Percentiles rank a stretch among this genome's conserved stretches.
Evolutionary conservation across 2,113 vertebrate species (phyloP).

Genomic region (Hipposideros armiger): DNA sequence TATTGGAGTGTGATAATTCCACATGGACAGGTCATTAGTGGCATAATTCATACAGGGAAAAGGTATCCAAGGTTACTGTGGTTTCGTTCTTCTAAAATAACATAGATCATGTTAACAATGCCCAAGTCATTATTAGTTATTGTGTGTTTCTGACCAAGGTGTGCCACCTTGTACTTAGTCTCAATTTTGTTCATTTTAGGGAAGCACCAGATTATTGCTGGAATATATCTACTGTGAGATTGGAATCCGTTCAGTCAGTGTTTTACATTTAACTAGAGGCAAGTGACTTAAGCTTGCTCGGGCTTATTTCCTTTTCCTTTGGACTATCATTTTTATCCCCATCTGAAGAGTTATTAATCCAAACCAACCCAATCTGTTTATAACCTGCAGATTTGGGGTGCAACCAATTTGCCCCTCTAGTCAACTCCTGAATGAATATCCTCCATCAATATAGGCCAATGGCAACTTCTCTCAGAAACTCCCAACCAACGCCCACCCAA

Average conservation of each 20-base stretch:
- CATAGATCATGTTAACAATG: neutral
- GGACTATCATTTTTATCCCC: neutral
- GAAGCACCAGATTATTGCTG: neutral
- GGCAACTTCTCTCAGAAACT: neutral
- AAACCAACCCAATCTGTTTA: neutral
- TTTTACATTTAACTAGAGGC: neutral
- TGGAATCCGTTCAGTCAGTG: neutral
- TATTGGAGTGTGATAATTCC: neutral
- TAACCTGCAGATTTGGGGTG: neutral
- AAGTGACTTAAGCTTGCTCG: neutral
- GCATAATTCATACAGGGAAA: neutral
- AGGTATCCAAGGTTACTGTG: neutral
- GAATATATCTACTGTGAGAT: accelerated
- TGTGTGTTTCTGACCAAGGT: neutral
- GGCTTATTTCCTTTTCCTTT: neutral
- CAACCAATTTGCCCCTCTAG: neutral
- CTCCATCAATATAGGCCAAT: accelerated
- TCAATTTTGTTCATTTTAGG: neutral
- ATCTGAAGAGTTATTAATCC: neutral
- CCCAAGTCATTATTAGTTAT: neutral
- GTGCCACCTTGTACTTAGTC: neutral
- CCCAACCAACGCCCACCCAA: neutral
- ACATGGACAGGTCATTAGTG: neutral
- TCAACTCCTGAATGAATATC: neutral
- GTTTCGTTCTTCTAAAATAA: neutral